Conservation (phyloP, 2,113 vertebrate species). For the Salvelinus fontinalis region DNA sequence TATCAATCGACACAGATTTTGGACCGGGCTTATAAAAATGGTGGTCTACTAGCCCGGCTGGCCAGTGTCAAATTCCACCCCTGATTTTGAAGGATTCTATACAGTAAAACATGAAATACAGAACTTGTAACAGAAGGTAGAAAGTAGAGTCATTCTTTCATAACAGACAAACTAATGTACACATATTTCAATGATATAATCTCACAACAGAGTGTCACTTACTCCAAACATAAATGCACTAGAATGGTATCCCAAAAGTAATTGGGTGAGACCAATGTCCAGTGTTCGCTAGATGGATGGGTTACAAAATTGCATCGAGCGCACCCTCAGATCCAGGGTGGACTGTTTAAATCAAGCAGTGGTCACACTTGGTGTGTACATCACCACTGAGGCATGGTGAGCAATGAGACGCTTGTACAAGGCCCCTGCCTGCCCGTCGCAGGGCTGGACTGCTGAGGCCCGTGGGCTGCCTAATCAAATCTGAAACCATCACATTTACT, state of each 20-base stretch:
- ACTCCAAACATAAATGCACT: not conserved
- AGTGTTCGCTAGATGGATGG: constrained; percentile 68
- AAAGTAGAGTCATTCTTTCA: not conserved
- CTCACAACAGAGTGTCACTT: not conserved
- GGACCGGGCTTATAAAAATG: too few relatives aligned
- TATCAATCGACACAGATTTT: too few relatives aligned
- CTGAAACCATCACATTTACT: constrained; percentile 81
- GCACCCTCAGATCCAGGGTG: constrained; percentile 57
- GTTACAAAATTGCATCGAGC: constrained; percentile 67
- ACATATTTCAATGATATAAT: too few relatives aligned
- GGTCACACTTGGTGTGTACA: constrained; percentile 63
- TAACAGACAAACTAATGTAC: not conserved
- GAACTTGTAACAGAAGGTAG: too few relatives aligned
- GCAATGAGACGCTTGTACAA: constrained; percentile 79
- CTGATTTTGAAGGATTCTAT: too few relatives aligned
- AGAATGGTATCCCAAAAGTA: constrained; percentile 15
- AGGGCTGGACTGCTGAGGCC: constrained; percentile 74
- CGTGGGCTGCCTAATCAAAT: constrained; percentile 85
- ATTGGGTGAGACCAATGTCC: constrained; percentile 70
- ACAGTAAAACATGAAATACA: too few relatives aligned
- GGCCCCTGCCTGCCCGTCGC: constrained; percentile 78
- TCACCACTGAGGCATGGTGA: constrained; percentile 80
- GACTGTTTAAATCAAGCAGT: constrained; percentile 72
- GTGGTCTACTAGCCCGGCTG: too few relatives aligned
- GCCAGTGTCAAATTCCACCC: too few relatives aligned